Conservation (phyloP, 2,113 vertebrate species). For the Oceanites oceanicus region DNA sequence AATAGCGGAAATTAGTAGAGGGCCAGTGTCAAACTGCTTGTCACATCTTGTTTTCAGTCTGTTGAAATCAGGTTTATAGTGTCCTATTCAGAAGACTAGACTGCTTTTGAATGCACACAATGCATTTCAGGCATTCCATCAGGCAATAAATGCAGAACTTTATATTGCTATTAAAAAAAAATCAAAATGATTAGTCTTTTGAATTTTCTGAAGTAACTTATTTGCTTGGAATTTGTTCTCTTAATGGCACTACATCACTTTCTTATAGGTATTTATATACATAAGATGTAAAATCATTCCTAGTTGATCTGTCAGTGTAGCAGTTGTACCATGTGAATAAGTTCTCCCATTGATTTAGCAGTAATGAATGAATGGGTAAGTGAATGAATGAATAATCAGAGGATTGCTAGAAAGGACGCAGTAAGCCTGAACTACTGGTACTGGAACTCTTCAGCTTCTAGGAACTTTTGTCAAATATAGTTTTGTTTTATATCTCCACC, state of each 20-base stretch:
- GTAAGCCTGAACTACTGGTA: neutral
- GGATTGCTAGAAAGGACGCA: neutral
- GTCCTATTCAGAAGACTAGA: constrained; percentile 74
- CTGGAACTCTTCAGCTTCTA: neutral
- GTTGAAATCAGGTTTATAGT: constrained; percentile 82
- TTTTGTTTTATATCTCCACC: neutral
- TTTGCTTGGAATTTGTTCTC: constrained; percentile 68
- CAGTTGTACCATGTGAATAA: constrained; percentile 18
- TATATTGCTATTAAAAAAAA: constrained; percentile 80
- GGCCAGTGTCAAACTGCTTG: constrained; percentile 82
- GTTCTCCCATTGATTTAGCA: constrained; percentile 41
- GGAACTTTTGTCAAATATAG: neutral
- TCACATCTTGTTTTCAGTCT: constrained; percentile 88
- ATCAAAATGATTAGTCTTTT: constrained; percentile 80
- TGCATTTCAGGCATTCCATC: constrained; percentile 75
- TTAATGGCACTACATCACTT: constrained; percentile 65
- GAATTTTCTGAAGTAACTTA: constrained; percentile 66
- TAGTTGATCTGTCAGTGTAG: constrained; percentile 53
- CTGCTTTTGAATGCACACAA: constrained; percentile 76
- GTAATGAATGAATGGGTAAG: constrained; percentile 44
- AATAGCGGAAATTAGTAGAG: constrained; percentile 84
- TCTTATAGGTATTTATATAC: constrained; percentile 39
- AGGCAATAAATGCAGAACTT: constrained; percentile 75
- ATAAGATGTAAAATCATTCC: constrained; percentile 48
- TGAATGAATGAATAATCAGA: constrained; percentile 48